Percentiles rank a stretch among this genome's conserved stretches.
These are phyloP conservation scores for Botrylloides violaceus DNA, from an alignment of 23 tunicate species.

Conservation along the genomic window DNA sequence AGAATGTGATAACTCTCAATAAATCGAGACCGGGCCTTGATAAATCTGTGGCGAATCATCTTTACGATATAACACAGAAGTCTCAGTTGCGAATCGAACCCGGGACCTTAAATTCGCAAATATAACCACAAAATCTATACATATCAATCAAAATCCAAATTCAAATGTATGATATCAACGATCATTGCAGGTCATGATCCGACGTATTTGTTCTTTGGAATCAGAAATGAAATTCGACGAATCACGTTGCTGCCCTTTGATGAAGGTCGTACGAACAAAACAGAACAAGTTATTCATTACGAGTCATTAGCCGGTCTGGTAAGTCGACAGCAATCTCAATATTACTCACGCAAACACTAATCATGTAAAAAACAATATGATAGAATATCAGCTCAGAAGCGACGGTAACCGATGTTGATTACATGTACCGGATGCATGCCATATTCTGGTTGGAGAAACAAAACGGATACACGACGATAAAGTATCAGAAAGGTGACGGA, in stretches of 20 bases:
- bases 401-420: conserved; percentile 1
- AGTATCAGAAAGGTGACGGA: not conserved
- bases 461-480: not conserved
- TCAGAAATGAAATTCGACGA: not conserved
- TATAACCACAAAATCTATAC: too few species aligned
- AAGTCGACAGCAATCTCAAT: too few species aligned
- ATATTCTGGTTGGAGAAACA: not conserved
- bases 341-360: too few species aligned
- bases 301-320: not conserved
- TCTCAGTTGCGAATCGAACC: too few species aligned
- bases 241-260: not conserved
- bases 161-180: too few species aligned
- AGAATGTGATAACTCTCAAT: too few species aligned
- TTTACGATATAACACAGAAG: too few species aligned
- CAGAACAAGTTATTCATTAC: not conserved
- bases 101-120: too few species aligned
- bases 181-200: not conserved
- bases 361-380: too few species aligned
- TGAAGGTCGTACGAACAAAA: not conserved
- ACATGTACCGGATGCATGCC: not conserved
- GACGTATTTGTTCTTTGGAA: not conserved
- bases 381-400: not conserved
- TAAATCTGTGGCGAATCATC: too few species aligned
- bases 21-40: too few species aligned
- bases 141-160: too few species aligned